Conservation (phyloP, 2,797 vertebrate genomes). For the Cyprinella venusta region DNA sequence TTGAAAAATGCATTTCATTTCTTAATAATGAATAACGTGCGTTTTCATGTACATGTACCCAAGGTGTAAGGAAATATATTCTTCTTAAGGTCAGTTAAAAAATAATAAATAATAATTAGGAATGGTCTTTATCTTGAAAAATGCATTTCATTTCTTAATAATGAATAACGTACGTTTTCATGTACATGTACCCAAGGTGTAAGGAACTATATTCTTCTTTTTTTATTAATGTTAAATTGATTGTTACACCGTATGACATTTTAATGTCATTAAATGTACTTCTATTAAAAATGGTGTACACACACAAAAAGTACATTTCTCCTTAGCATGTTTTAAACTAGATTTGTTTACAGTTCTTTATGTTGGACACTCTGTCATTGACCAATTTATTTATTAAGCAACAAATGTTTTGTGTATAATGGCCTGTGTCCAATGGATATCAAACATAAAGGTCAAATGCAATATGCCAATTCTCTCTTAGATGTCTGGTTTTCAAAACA, state of each 20-base stretch:
- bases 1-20: background rate
- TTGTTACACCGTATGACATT: background rate
- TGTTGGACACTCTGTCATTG: slow-evolving; percentile 2
- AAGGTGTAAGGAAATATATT: background rate
- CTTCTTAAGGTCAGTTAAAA: background rate
- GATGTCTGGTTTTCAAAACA: slow-evolving; percentile 33
- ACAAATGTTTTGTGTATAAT: slow-evolving; percentile 8
- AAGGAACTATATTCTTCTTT: background rate
- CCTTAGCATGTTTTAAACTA: background rate
- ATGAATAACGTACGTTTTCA: background rate
- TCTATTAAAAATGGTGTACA: background rate
- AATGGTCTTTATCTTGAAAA: background rate
- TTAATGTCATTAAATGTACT: background rate
- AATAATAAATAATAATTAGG: background rate
- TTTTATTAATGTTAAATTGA: background rate
- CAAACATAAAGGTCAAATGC: slow-evolving; percentile 46
- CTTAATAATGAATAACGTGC: background rate
- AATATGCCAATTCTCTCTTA: slow-evolving; percentile 41
- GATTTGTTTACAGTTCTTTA: background rate
- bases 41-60: background rate
- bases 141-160: background rate
- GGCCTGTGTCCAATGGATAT: slow-evolving; percentile 27
- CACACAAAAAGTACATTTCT: background rate
- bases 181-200: background rate
- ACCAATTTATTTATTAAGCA: slow-evolving; percentile 34